These are phyloP conservation scores for Pongo pygmaeus DNA, from an alignment of 2,113 vertebrate genomes.

Conservation along the genomic window DNA sequence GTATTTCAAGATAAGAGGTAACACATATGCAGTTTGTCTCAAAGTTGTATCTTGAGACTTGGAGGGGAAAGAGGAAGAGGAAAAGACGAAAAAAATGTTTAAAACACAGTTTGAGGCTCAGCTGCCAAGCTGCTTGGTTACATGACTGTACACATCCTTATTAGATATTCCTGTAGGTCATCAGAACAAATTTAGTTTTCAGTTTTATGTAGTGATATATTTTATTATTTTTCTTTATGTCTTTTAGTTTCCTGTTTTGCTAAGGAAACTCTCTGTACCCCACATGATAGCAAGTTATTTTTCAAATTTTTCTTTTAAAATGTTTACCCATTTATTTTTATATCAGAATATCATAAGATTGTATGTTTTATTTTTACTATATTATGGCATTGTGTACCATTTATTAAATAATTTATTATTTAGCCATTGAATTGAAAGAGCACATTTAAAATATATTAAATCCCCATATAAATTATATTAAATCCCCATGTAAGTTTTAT, in stretches of 20 bases:
- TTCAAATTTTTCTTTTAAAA: not conserved
- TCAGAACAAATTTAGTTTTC: not conserved
- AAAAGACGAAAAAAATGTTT: no score
- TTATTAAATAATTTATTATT: conserved; percentile 43
- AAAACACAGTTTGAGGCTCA: no score
- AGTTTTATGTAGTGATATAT: not conserved
- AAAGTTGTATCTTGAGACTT: no score
- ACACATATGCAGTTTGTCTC: no score
- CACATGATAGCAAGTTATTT: conserved; percentile 42
- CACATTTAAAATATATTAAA: not conserved
- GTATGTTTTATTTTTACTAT: not conserved
- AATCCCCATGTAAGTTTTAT: not conserved
- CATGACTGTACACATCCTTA: not conserved
- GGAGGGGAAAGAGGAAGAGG: no score
- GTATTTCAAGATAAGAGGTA: no score
- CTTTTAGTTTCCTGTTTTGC: not conserved
- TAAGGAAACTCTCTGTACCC: not conserved
- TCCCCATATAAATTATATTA: not conserved
- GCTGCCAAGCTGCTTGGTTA: no score
- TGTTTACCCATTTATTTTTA: conserved; percentile 1
- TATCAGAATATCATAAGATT: not conserved
- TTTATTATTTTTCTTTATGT: not conserved
- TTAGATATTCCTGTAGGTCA: not conserved
- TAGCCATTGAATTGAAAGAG: not conserved
- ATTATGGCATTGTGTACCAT: not conserved